A percentile compares a stretch with the other conserved stretches of the same genome.
phyloP scores from a whole-genome alignment of 2,113 vertebrate genomes.

The Euleptes europaea region DNA sequence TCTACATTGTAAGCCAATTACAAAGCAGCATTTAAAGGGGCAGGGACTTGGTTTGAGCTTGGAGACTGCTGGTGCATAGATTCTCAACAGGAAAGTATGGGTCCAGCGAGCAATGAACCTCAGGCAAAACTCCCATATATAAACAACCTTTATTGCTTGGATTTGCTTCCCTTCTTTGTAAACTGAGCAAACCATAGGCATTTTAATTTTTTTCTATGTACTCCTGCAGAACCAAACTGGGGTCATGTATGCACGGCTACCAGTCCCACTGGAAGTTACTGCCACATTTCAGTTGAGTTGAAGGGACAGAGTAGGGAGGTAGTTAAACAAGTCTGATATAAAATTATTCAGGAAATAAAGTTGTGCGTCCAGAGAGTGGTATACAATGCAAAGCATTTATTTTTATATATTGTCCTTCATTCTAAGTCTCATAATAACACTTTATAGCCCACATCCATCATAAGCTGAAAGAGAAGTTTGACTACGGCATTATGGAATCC shows the following conservation, averaged over 20 bases:
- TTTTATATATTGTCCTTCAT: neutral
- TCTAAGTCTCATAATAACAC: neutral
- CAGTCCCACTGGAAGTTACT: constrained; percentile 1
- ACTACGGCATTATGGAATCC: neutral
- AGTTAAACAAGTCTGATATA: neutral
- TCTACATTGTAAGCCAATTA: no score
- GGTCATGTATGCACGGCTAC: neutral
- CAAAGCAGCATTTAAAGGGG: no score
- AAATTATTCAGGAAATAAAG: constrained; percentile 3
- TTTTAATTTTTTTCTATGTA: neutral
- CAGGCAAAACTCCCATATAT: no score
- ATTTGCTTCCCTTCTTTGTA: constrained; percentile 26
- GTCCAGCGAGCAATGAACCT: no score
- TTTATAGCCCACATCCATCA: constrained; percentile 36
- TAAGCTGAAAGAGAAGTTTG: neutral
- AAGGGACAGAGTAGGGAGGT: neutral
- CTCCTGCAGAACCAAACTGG: neutral
- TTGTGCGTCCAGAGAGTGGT: constrained; percentile 29
- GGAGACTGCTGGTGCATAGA: no score
- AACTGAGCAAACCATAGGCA: constrained; percentile 10
- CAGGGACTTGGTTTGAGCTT: no score
- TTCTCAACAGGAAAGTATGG: no score
- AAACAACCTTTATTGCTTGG: constrained; percentile 26
- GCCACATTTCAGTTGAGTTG: neutral
- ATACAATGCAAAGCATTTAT: neutral